Base-by-base conservation (phyloP, 2,888 invertebrate genomes). In the Leptodirus hochenwartii region DNA sequence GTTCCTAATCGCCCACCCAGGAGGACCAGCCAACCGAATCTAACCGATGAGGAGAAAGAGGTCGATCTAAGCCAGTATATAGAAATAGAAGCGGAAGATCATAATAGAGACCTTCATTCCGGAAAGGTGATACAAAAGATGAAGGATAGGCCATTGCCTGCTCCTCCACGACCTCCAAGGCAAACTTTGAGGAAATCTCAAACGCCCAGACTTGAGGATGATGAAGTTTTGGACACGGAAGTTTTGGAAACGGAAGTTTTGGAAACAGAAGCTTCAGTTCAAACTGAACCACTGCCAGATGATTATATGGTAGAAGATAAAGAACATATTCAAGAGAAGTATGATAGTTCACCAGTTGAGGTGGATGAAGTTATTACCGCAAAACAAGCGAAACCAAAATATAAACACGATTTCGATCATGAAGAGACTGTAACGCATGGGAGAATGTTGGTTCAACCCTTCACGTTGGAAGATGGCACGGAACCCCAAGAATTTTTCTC, bases 81-180 rank as follows among this genome's bases (percentile, higher is more conserved):
- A 23, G 71, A 70, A 53, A 66, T 69, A 29, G 66, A 66, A 30
- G 63, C 63, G 37, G 59, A 64, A 32, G 62, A 66, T 38, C 48
- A 45, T 25, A 56, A 37, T 62, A 67, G 69, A 42, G 64, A 72
- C 44, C 54, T 82, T 26, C 69, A 76, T 36, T 78, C 79, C 12
- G 80, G 77, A 5, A 75, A 74, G 36, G 62, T 81, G 24, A 63
- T 84, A 2, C 75, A 69, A 43, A 81, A 75, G 58, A 85, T 87
- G 74, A 79, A 80, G 54, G 74, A 75, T 41, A 64, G 87, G 37
- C 87, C 87, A 0, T 53, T 87, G 38, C 87, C 87, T 2, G 74
- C 87, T 4, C 87, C 87, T 1, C 87, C 87, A 2, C 61, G 84
- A 33, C 85, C 85, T 20, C 81, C 82, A 1, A 65, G 84, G 34